Conservation (phyloP, 2,113 vertebrate species). For the Syngnathus floridae region DNA sequence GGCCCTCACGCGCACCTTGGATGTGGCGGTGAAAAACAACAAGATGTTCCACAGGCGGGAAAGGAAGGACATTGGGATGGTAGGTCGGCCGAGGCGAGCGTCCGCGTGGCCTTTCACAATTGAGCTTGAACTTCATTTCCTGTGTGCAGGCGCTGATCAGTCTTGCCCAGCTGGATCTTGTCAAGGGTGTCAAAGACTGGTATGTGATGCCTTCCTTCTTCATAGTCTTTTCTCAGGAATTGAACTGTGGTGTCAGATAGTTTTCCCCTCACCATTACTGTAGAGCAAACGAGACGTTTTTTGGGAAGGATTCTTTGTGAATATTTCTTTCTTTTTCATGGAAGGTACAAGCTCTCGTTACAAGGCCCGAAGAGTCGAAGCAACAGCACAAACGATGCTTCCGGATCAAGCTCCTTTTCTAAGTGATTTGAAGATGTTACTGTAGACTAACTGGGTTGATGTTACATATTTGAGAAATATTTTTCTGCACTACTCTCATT, state of each 20-base stretch:
- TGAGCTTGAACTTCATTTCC: neutral
- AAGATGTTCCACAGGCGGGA: constrained; percentile 79
- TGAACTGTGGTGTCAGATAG: neutral
- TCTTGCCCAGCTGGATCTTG: constrained; percentile 79
- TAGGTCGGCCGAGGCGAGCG: constrained; percentile 31
- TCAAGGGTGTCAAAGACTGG: constrained; percentile 81
- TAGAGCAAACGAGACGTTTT: neutral
- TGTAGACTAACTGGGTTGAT: neutral
- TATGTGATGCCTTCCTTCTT: constrained; percentile 43
- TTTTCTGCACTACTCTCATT: neutral
- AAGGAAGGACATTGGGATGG: constrained; percentile 87
- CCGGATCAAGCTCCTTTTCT: neutral
- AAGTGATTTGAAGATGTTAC: neutral
- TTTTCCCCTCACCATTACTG: neutral
- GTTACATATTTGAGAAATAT: neutral
- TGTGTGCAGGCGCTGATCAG: constrained; percentile 77
- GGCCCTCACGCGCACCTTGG: constrained; percentile 77
- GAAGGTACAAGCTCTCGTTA: neutral
- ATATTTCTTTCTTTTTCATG: neutral
- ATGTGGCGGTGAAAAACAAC: constrained; percentile 88
- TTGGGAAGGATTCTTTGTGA: neutral
- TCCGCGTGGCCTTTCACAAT: too few species aligned
- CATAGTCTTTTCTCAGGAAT: neutral
- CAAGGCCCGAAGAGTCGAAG: neutral
- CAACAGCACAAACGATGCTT: neutral